Conservation (phyloP, 2,797 vertebrate species). For the Xyrichtys novacula region DNA sequence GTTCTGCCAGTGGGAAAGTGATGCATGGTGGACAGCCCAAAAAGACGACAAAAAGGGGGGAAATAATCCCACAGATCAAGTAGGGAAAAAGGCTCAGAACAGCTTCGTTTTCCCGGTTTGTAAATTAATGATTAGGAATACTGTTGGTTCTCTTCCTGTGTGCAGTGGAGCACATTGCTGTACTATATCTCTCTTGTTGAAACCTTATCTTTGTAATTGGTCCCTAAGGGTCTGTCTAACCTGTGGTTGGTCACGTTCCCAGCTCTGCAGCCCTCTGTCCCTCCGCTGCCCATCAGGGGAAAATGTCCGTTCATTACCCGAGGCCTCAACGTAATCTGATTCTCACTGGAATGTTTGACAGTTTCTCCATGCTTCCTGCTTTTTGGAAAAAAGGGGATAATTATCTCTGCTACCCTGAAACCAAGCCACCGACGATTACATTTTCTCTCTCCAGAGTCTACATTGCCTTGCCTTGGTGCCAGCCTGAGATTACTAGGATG, state of each 20-base stretch:
- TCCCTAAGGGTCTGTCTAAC: slow-evolving; percentile 69
- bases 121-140: slow-evolving; percentile 56
- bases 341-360: slow-evolving; percentile 72
- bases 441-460: slow-evolving; percentile 30
- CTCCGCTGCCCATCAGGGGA: slow-evolving; percentile 48
- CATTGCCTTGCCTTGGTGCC: slow-evolving; percentile 40
- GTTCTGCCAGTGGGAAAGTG: slow-evolving; percentile 26
- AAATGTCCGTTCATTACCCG: slow-evolving; percentile 64
- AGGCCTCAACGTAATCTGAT: slow-evolving; percentile 70
- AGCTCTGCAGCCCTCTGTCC: slow-evolving; percentile 32
- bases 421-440: slow-evolving; percentile 52
- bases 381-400: slow-evolving; percentile 56
- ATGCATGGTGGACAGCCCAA: background rate
- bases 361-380: slow-evolving; percentile 65
- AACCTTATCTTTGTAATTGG: slow-evolving; percentile 78
- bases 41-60: background rate
- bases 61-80: background rate
- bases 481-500: slow-evolving; percentile 40
- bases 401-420: slow-evolving; percentile 60
- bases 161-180: slow-evolving; percentile 51
- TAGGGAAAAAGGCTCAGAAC: background rate
- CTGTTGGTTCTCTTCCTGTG: slow-evolving; percentile 71
- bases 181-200: slow-evolving; percentile 62
- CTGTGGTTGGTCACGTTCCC: slow-evolving; percentile 75
- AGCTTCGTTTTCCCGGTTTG: slow-evolving; percentile 38